A percentile compares a stretch with the other conserved stretches of the same genome.
phyloP scores from a whole-genome alignment of 2,888 invertebrate genomes.

The Drosophila monieri region DNA sequence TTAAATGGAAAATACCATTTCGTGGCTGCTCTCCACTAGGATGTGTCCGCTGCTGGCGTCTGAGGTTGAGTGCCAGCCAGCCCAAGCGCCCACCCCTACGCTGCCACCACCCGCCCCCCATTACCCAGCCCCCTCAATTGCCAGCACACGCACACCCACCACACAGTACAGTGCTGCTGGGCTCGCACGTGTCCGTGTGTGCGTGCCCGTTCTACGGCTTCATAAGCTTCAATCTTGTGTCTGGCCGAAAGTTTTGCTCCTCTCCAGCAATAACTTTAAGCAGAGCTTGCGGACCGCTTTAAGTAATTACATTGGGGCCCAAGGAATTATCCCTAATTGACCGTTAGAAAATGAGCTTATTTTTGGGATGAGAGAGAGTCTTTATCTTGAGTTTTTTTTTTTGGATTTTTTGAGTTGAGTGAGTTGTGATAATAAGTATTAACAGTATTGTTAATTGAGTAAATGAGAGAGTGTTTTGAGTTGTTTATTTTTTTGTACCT shows the following conservation, averaged over 20 bases:
- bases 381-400: not conserved
- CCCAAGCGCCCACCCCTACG: slow-evolving; percentile 12
- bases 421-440: not conserved
- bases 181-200: slow-evolving; percentile 24
- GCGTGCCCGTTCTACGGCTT: slow-evolving; percentile 41
- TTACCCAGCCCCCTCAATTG: slow-evolving; percentile 10
- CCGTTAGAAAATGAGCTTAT: slow-evolving; percentile 3
- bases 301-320: slow-evolving; percentile 26
- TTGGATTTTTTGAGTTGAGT: not conserved
- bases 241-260: slow-evolving; percentile 23
- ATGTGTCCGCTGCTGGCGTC: slow-evolving; percentile 47
- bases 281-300: slow-evolving; percentile 17
- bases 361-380: not conserved
- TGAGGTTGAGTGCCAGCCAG: slow-evolving; percentile 37
- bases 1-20: slow-evolving; percentile 52
- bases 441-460: not conserved
- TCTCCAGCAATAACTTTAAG: slow-evolving; percentile 27
- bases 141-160: slow-evolving; percentile 22
- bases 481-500: not conserved
- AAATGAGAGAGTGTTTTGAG: not conserved
- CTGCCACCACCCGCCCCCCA: not conserved
- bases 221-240: slow-evolving; percentile 39
- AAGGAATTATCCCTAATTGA: slow-evolving; percentile 6
- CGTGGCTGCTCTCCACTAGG: slow-evolving; percentile 44
- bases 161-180: slow-evolving; percentile 14